phyloP scores from a whole-genome alignment of 2,888 invertebrate species.

The Stenotaenia linearis region DNA sequence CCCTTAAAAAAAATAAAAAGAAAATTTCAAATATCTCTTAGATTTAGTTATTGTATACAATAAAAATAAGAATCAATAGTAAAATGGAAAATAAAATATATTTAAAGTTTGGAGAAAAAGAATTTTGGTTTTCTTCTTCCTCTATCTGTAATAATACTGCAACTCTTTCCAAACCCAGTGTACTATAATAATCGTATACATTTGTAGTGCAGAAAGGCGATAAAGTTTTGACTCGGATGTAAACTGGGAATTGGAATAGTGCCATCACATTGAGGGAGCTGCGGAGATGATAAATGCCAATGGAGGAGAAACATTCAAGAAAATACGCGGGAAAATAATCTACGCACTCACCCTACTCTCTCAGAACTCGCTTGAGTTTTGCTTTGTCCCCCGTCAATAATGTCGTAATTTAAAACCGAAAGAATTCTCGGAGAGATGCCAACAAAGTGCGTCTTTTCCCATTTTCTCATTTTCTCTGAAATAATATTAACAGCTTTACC shows the following conservation, averaged over 20 bases:
- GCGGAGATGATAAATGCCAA: conserved; percentile 31
- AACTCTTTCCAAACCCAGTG: background rate
- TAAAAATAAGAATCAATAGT: background rate
- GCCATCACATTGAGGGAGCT: conserved; percentile 30
- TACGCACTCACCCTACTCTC: background rate
- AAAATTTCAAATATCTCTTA: background rate
- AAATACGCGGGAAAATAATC: conserved; percentile 33
- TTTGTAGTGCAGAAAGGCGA: conserved; percentile 11
- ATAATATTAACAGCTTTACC: background rate
- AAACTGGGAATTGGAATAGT: conserved; percentile 30
- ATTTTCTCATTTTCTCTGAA: background rate
- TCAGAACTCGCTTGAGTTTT: conserved; percentile 11
- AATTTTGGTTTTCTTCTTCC: background rate
- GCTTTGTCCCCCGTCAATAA: conserved; percentile 21
- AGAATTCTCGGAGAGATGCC: conserved; percentile 30
- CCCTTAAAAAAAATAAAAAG: background rate
- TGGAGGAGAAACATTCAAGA: conserved; percentile 28
- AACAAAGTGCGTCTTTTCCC: background rate
- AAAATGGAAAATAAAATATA: background rate
- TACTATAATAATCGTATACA: conserved; percentile 6
- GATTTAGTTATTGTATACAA: background rate
- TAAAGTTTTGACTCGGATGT: conserved; percentile 6
- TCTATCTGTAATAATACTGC: background rate
- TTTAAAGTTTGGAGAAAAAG: background rate
- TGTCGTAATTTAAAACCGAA: conserved; percentile 31